Percentiles rank a stretch among this genome's conserved stretches.
Evolutionary conservation across 1,140 invertebrate genomes (phyloP).

Genomic region (Caenorhabditis remanei): DNA sequence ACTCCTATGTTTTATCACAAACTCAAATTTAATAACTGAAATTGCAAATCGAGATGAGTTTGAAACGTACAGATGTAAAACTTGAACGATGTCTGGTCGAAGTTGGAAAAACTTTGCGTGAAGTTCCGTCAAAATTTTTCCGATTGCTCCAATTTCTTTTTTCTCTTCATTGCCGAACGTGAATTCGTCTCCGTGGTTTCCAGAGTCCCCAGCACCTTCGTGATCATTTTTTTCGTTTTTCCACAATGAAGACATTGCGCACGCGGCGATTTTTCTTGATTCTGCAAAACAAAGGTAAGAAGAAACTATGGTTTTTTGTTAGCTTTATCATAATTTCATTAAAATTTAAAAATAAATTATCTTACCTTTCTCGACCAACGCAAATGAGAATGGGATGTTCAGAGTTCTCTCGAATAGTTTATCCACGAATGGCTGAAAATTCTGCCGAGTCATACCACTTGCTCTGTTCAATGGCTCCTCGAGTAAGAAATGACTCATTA

Average conservation of each 20-base stretch:
- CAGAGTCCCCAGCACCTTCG: not conserved
- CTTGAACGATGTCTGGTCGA: not conserved
- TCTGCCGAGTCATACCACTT: not conserved
- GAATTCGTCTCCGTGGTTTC: slow-evolving; percentile 31
- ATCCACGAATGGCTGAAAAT: slow-evolving; percentile 31
- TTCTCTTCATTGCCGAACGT: not conserved
- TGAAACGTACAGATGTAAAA: not conserved
- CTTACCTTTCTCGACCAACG: not conserved
- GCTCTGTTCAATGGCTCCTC: slow-evolving; percentile 21
- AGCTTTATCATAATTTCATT: no score
- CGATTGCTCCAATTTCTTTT: slow-evolving; percentile 8
- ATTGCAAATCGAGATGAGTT: no score
- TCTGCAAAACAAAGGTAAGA: not conserved
- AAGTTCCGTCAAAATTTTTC: slow-evolving; percentile 36
- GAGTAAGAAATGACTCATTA: slow-evolving; percentile 2
- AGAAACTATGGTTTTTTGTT: no score
- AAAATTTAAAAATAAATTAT: no score
- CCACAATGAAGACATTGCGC: slow-evolving; percentile 26
- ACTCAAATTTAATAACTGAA: no score
- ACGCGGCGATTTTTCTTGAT: not conserved
- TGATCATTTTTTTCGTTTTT: not conserved
- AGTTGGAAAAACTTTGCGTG: slow-evolving; percentile 17
- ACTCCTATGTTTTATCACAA: no score
- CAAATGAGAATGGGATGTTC: slow-evolving; percentile 17
- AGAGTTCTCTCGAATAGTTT: slow-evolving; percentile 17